These are phyloP conservation scores for Ibidorhyncha struthersii DNA, from an alignment of 2,113 vertebrate species.

Conservation along the genomic window DNA sequence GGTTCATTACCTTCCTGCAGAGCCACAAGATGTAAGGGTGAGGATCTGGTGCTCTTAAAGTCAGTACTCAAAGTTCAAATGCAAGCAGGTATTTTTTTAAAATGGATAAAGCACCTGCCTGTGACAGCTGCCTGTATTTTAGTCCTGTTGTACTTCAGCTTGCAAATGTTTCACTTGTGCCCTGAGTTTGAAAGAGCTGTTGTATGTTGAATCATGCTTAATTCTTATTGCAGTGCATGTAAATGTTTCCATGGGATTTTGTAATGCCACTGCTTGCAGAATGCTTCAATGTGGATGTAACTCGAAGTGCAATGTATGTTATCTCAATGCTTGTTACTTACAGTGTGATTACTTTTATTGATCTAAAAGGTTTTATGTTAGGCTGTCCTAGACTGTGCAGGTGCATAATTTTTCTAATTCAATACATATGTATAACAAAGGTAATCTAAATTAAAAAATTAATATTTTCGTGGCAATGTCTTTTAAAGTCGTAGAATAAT, in stretches of 20 bases:
- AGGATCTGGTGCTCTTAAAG: not conserved
- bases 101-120: not conserved
- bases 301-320: not conserved
- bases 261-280: not conserved
- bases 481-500: not conserved
- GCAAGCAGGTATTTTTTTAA: not conserved
- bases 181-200: not conserved
- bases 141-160: not conserved
- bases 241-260: not conserved
- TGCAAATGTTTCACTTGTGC: not conserved
- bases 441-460: not conserved
- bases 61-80: not conserved
- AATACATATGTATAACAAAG: not conserved
- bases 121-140: not conserved
- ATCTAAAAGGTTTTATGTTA: not conserved
- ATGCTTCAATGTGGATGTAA: not conserved
- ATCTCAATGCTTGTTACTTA: not conserved
- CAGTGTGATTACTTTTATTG: not conserved
- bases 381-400: too few species aligned
- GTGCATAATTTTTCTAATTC: not conserved
- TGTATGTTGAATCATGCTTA: not conserved
- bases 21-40: not conserved
- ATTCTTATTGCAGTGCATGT: not conserved
- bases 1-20: not conserved
- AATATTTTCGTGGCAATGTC: not conserved